phyloP scores from a whole-genome alignment of 2,888 invertebrate genomes.

The Meloe dianella region DNA sequence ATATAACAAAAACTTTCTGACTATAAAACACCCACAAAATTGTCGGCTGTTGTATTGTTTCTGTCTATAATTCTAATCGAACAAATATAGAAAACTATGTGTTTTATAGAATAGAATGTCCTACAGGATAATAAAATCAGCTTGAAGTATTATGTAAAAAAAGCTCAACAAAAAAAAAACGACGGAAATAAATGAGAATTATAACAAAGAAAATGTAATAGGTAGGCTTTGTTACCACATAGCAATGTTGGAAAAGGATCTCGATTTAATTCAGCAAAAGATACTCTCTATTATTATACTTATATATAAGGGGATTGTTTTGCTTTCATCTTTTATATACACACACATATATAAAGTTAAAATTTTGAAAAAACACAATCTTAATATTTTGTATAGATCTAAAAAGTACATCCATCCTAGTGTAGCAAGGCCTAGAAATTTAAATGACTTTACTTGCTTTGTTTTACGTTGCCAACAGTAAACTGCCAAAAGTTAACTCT shows the following conservation, averaged over 20 bases:
- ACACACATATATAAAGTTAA: background rate
- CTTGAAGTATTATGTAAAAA: conserved; percentile 23
- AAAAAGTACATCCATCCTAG: no score
- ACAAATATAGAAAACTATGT: conserved; percentile 14
- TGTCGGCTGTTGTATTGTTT: background rate
- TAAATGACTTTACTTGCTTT: no score
- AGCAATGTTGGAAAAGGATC: conserved; percentile 25
- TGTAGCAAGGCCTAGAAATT: no score
- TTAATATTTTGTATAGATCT: no score
- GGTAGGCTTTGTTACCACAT: conserved; percentile 26
- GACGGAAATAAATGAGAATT: conserved; percentile 30
- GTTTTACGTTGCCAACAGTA: no score
- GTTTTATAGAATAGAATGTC: background rate
- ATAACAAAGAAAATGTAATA: conserved; percentile 33
- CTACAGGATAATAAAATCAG: conserved; percentile 20
- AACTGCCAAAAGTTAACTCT: no score
- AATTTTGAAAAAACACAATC: background rate
- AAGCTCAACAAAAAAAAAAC: conserved; percentile 11
- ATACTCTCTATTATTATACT: conserved; percentile 32
- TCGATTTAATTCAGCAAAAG: conserved; percentile 30
- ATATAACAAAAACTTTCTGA: background rate
- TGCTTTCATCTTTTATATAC: background rate
- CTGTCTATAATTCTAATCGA: background rate
- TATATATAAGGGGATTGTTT: conserved; percentile 20
- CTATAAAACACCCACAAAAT: background rate